phyloP scores from a whole-genome alignment of 2,113 vertebrate genomes.

The Lepus americanus region DNA sequence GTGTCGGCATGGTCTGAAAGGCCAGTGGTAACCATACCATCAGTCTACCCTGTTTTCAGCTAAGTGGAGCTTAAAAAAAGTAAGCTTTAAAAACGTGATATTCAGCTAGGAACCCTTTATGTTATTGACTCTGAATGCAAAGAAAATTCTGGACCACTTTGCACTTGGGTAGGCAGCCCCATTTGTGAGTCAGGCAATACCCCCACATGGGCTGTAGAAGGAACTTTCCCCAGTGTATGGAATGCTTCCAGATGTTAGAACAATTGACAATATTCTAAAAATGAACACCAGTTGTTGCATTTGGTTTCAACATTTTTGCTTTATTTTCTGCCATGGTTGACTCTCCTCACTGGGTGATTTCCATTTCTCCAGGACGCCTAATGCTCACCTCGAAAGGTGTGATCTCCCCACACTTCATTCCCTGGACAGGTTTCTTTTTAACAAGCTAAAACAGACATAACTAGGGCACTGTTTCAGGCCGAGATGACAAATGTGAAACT shows the following conservation, averaged over 20 bases:
- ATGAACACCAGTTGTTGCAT: conserved; percentile 82
- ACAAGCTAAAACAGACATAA: conserved; percentile 89
- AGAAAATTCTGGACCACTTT: conserved; percentile 21
- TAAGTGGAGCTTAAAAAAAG: not conserved
- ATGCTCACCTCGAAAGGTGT: conserved; percentile 85
- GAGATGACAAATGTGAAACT: conserved; percentile 88
- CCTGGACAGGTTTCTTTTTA: conserved; percentile 86
- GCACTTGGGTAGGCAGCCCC: not conserved
- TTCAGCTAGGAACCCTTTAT: not conserved
- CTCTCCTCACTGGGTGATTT: conserved; percentile 78
- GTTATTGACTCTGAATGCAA: conserved; percentile 54
- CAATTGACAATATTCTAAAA: conserved; percentile 84
- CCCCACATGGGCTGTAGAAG: not conserved
- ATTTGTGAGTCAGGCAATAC: conserved; percentile 44
- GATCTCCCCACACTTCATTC: conserved; percentile 84
- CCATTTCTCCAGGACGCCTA: conserved; percentile 80
- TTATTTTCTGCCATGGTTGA: conserved; percentile 77
- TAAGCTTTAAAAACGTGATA: not conserved
- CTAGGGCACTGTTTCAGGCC: conserved; percentile 86
- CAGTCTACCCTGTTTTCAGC: not conserved
- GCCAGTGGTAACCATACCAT: not conserved
- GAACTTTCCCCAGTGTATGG: conserved; percentile 69
- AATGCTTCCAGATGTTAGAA: conserved; percentile 90
- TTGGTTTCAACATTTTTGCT: conserved; percentile 84
- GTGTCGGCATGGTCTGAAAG: not conserved